These are phyloP conservation scores for Coptodon rendalli DNA, from an alignment of 2,113 vertebrate species.

Conservation along the genomic window DNA sequence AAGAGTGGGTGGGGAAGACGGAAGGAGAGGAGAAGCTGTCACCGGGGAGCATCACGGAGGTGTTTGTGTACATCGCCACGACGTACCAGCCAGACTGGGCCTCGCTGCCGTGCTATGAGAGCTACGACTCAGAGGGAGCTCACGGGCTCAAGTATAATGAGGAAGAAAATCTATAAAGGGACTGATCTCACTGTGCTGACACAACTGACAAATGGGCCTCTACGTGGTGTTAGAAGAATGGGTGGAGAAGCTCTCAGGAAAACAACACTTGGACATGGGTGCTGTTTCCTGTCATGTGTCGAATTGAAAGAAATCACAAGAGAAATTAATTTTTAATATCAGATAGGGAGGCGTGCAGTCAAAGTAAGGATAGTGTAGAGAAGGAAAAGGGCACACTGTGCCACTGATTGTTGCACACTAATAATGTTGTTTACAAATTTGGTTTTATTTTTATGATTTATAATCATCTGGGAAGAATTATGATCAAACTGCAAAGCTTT, in stretches of 20 bases:
- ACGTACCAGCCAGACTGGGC: conserved; percentile 79
- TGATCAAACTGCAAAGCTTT: not conserved
- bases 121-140: conserved; percentile 41
- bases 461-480: not conserved
- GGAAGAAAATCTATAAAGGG: not conserved
- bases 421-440: not conserved
- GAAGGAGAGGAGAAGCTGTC: not conserved
- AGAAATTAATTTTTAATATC: not conserved
- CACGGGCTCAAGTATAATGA: conserved; percentile 35
- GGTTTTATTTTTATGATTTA: not conserved
- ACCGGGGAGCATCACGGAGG: conserved; percentile 48
- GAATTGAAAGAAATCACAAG: not conserved
- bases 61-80: conserved; percentile 80
- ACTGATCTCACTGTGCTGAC: not conserved
- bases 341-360: too few species aligned
- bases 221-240: not conserved
- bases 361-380: too few species aligned
- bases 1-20: conserved; percentile 66
- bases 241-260: not conserved
- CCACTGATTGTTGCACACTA: rapidly evolving
- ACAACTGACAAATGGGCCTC: not conserved
- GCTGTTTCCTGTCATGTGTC: not conserved
- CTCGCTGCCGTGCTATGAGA: conserved; percentile 60
- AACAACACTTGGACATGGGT: not conserved
- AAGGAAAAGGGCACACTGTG: not conserved